Conservation (phyloP, 2,797 vertebrate genomes). For the Rhynchotus rufescens region DNA sequence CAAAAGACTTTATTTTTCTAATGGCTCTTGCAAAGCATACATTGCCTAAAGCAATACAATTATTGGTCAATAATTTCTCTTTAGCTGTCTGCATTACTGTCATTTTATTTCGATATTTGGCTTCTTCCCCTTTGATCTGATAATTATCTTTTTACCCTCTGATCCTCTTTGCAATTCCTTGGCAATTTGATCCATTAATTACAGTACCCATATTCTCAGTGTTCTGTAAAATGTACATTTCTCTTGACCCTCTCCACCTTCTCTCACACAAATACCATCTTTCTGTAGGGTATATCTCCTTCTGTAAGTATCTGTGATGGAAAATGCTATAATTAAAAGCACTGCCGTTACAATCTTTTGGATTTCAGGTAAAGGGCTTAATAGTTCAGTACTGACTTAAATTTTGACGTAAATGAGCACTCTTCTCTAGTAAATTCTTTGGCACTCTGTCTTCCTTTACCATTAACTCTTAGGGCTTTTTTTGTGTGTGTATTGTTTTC, state of each 20-base stretch:
- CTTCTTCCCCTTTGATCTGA: constrained; percentile 61
- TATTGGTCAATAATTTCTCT: constrained; percentile 67
- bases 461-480: not conserved
- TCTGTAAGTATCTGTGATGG: not conserved
- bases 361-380: not conserved
- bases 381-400: not conserved
- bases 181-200: constrained; percentile 64
- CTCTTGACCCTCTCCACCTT: constrained; percentile 13
- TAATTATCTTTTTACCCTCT: constrained; percentile 61
- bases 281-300: not conserved
- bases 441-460: not conserved
- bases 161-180: constrained; percentile 48
- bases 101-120: constrained; percentile 37
- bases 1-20: constrained; percentile 43
- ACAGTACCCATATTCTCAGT: not conserved
- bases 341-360: not conserved
- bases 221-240: not conserved
- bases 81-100: constrained; percentile 34
- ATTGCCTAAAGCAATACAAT: constrained; percentile 32
- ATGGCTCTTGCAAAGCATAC: constrained; percentile 21
- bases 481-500: not conserved
- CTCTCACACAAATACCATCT: not conserved
- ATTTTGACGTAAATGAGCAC: not conserved
- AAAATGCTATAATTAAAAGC: constrained; percentile 28
- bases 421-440: not conserved